Base-by-base conservation (phyloP, 2,888 invertebrate genomes). In the Oxystoma pomonae region DNA sequence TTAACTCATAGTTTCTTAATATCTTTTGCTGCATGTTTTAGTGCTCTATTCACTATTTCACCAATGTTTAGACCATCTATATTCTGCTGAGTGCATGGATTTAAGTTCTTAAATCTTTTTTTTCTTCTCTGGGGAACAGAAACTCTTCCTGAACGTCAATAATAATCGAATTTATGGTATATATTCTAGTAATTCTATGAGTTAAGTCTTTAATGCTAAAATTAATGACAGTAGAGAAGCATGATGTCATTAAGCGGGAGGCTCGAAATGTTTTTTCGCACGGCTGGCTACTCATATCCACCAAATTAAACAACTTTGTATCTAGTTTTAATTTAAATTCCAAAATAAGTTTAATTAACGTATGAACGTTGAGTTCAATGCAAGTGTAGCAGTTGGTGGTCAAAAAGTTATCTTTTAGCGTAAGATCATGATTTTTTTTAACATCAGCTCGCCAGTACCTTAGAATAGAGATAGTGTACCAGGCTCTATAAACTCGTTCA, bases 311-410 rank as follows among this genome's bases (percentile, higher is more conserved):
- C 35, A 35, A 7, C 5, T 35, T 12, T 35, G 5, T 35, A 7
- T 3, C 3, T 12, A 35, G 12, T 7, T 35, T 35, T 35, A 7
- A 3, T 7, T 12, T 3, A 12, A 35, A 7, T 3, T 35, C 12
- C 12, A 35, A 7, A 12, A 35, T 12, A 12, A 35, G 3, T 7
- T 35, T 35, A 12, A 35, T 35, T 35, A 35, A 35, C 12, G 35
- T 7, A 21, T 67, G 63, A 1, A 56, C 63, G 56, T 67, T 67
- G 1, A 67, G 2, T 35, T 67, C 67, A 12, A 67, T 60, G 52
- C 63, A 65, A 3, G 51, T 53, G 35, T 67, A 65, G 21, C 55
- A 64, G 52, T 64, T 66, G 1, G 9, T 12, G 7, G 61, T 22
- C 1, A 67, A 55, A 56, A 67, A 67, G 52, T 67, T 63, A 16